Conservation (phyloP, 1,140 invertebrate species). For the Araneus ventricosus region DNA sequence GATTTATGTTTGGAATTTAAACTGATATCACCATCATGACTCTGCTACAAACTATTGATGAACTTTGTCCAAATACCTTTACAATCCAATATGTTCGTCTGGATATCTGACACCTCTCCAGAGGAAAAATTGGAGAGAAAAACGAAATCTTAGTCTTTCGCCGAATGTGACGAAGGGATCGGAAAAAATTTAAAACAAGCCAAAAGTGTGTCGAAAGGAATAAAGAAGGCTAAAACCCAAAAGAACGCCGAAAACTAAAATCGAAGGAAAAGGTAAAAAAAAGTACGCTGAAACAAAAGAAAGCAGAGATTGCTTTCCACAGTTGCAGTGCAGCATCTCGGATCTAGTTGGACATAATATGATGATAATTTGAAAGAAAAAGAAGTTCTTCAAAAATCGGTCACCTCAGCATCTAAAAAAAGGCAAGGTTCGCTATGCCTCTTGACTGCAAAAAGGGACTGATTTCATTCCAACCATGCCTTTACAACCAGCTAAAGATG, state of each 20-base stretch:
- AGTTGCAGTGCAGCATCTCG: neutral
- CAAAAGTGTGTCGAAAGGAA: neutral
- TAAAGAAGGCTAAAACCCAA: neutral
- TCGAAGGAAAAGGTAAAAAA: neutral
- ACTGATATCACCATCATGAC: neutral
- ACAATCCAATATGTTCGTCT: neutral
- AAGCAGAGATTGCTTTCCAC: neutral
- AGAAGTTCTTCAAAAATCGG: conserved; percentile 53
- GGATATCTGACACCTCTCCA: conserved; percentile 46
- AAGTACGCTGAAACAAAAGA: neutral
- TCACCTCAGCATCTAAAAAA: conserved; percentile 52
- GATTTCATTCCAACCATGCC: neutral
- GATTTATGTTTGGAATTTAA: neutral
- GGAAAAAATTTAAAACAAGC: neutral
- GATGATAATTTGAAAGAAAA: neutral
- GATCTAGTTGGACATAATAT: neutral
- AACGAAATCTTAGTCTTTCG: neutral
- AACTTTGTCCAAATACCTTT: neutral
- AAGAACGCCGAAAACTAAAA: neutral
- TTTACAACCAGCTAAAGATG: neutral
- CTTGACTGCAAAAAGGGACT: conserved; percentile 9
- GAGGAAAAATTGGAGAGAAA: conserved; percentile 49
- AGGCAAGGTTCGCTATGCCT: conserved; percentile 14
- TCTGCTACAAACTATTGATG: neutral
- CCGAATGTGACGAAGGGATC: neutral